Evolutionary conservation across 1,140 invertebrate species (phyloP).

Genomic region (Conus betulinus): DNA sequence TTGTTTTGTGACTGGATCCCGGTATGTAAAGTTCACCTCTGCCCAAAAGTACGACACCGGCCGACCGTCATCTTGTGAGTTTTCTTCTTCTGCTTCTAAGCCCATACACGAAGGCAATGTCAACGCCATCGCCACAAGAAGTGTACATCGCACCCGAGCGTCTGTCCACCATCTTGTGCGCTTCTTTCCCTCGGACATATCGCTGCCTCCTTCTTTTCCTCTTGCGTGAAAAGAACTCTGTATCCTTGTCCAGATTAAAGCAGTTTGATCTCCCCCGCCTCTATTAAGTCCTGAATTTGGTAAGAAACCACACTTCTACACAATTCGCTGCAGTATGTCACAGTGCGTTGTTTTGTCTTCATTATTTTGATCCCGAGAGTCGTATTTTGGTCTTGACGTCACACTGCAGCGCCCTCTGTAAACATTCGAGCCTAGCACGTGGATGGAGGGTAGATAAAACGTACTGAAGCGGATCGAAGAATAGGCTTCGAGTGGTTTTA

Average conservation of each 20-base stretch:
- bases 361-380: constrained; percentile 23
- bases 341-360: constrained; percentile 4
- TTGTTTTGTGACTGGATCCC: constrained; percentile 29
- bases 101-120: constrained; percentile 12
- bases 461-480: too few species aligned
- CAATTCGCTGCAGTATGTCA: background rate
- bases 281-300: background rate
- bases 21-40: constrained; percentile 34
- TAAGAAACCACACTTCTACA: background rate
- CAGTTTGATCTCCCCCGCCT: background rate
- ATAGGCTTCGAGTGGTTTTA: too few species aligned
- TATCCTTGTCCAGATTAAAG: background rate
- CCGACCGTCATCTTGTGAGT: background rate
- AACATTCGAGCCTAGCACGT: constrained; percentile 21
- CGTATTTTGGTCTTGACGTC: constrained; percentile 37
- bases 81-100: background rate
- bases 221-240: background rate
- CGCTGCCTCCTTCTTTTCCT: background rate
- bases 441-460: background rate
- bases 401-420: constrained; percentile 40
- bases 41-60: constrained; percentile 22
- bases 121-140: constrained; percentile 7
- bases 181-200: background rate
- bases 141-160: background rate
- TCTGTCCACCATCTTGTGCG: constrained; percentile 20